These are phyloP conservation scores for Leptinotarsa peninsularis DNA, from an alignment of 2,888 invertebrate genomes.

Conservation along the genomic window DNA sequence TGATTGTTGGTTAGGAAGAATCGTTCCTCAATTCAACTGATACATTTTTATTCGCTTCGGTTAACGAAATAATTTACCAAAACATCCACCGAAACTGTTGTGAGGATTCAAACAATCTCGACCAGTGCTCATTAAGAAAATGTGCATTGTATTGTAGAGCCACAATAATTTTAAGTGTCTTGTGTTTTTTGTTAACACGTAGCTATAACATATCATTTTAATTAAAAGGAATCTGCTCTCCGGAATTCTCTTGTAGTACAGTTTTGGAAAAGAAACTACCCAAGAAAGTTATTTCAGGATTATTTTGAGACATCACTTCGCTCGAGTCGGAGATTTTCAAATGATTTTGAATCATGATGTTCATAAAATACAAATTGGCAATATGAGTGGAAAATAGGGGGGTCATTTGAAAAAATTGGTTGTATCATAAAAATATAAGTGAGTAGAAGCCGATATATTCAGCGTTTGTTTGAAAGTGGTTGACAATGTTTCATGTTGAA, in stretches of 20 bases:
- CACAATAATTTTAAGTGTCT: conserved; percentile 30
- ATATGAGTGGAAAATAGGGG: too few species aligned
- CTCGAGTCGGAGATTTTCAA: neutral
- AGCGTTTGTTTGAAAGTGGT: too few species aligned
- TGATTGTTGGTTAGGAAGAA: too few species aligned
- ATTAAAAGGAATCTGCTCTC: conserved; percentile 18
- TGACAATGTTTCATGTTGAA: too few species aligned
- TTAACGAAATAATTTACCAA: neutral
- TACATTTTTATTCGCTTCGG: too few species aligned
- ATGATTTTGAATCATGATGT: too few species aligned
- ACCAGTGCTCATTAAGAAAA: conserved; percentile 36
- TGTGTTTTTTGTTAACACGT: conserved; percentile 29
- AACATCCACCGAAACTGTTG: neutral
- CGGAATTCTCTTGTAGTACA: conserved; percentile 10
- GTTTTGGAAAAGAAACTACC: neutral
- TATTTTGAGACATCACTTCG: neutral
- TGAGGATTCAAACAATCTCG: conserved; percentile 22
- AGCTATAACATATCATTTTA: conserved; percentile 30
- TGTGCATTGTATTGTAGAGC: conserved; percentile 27
- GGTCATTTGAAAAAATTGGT: too few species aligned
- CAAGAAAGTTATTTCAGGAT: conserved; percentile 5
- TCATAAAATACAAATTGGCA: too few species aligned
- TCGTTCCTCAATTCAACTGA: too few species aligned
- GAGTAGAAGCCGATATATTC: too few species aligned
- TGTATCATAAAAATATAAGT: too few species aligned